A percentile compares a stretch with the other conserved stretches of the same genome.
Conservation (phyloP, 2,888 invertebrate species). For the Pherbina coryleti region DNA sequence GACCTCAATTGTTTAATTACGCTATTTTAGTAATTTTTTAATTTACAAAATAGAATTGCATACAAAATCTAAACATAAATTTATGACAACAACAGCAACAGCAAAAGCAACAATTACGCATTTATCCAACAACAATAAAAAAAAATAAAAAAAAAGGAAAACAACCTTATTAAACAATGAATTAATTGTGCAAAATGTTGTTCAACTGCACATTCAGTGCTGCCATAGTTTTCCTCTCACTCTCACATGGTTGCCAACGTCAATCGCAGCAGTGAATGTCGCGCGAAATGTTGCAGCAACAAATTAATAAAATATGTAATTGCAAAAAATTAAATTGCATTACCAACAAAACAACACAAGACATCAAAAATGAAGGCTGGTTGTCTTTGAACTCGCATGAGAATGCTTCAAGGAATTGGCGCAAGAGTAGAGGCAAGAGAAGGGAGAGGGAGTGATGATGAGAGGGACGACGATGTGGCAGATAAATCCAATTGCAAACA, state of each 20-base stretch:
- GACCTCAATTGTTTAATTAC: conserved; percentile 32
- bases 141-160: neutral
- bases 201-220: neutral
- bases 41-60: conserved; percentile 21
- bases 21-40: conserved; percentile 4
- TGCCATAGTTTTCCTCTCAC: no score
- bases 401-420: neutral
- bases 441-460: no score
- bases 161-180: conserved; percentile 14
- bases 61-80: conserved; percentile 10
- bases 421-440: neutral
- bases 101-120: neutral
- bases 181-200: conserved; percentile 7
- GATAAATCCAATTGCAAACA: neutral
- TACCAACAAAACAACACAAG: neutral
- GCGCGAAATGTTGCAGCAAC: conserved; percentile 13
- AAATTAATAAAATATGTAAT: conserved; percentile 6
- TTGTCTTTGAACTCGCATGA: no score
- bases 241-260: no score
- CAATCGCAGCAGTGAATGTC: neutral
- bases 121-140: conserved; percentile 2
- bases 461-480: no score
- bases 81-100: neutral
- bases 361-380: neutral
- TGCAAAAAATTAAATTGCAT: conserved; percentile 5